Base-by-base conservation (phyloP, 1,140 invertebrate genomes). In the Drosophila nikananu region DNA sequence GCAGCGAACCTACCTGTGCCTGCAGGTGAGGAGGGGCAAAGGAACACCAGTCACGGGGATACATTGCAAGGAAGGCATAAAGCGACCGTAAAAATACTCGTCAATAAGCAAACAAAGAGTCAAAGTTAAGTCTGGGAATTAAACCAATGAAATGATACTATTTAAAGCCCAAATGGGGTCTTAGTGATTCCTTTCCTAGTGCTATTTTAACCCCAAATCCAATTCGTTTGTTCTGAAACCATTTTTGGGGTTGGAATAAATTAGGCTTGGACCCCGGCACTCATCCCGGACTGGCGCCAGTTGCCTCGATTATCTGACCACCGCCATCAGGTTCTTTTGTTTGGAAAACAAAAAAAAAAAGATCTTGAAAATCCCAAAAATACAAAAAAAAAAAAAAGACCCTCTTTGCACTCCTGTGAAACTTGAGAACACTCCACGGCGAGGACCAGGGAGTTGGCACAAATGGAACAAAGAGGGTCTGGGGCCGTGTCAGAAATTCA, bases 401-500 rank as follows among this genome's bases (percentile, higher is more conserved):
- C 41, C n/a, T 27, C 37, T 42, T 30, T 48, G 30, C 49, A 54
- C 54, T 63, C 23, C 46, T 77, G 54, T 84, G 81, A 78, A 84
- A 84, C 83, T 78, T 86, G 74, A 84, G 80, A 84, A 84, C 82
- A 86, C 83, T 84, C 77, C 64, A 70, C 49, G 25, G 37, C 21
- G 37, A n/a, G 35, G 42, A 23, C 19, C 15, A 65, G 41, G 30
- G 25, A 19, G 30, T 1, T 8, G 9, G 30, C n/a, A 30, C 23
- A 30, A 23, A 58, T 66, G 51, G 9, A 17, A 46, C 32, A 57
- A 41, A 57, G 51, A 60, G 46, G 48, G 71, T 61, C 67, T 52
- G 46, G 68, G 55, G 41, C 60, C 84, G 83, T 87, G 83, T 83
- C 83, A 83, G 80, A 71, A 89, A 73, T 86, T 86, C 83, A 87